Percentiles rank a stretch among this genome's conserved stretches.
phyloP scores from a whole-genome alignment of 2,113 vertebrate genomes.

The Siniperca chuatsi region DNA sequence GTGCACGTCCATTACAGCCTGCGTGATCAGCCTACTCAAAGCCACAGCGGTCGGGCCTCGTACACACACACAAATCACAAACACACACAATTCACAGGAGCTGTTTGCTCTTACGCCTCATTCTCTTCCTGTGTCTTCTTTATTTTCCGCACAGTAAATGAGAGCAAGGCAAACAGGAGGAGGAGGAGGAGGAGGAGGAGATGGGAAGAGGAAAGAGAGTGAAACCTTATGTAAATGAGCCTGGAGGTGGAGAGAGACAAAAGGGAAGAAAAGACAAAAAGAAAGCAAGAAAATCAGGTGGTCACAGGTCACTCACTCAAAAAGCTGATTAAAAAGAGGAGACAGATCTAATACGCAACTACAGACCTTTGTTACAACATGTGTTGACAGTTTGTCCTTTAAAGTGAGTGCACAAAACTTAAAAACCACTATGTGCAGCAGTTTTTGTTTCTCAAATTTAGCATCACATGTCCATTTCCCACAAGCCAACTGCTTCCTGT shows the following conservation, averaged over 20 bases:
- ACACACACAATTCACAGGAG: slow-evolving; percentile 42
- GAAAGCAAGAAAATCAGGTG: neutral
- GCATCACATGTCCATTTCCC: slow-evolving; percentile 5
- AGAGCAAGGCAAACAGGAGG: slow-evolving; percentile 38
- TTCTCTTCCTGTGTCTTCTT: slow-evolving; percentile 54
- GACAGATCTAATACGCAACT: neutral
- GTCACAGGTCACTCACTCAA: neutral
- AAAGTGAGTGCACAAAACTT: slow-evolving; percentile 13
- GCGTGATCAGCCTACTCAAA: slow-evolving; percentile 24
- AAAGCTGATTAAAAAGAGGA: neutral
- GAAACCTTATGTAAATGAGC: slow-evolving; percentile 60
- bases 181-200: neutral
- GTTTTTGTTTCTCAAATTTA: slow-evolving; percentile 1
- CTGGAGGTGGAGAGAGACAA: slow-evolving; percentile 10
- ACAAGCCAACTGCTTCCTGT: slow-evolving; percentile 8
- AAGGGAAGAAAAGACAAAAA: neutral
- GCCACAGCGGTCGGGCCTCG: neutral
- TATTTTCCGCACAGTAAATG: slow-evolving; percentile 55
- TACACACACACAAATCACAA: slow-evolving; percentile 34
- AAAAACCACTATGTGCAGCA: neutral
- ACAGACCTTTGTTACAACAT: neutral
- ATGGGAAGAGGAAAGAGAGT: slow-evolving; percentile 28
- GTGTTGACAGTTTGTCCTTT: neutral
- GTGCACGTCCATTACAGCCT: slow-evolving; percentile 27
- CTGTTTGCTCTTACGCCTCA: slow-evolving; percentile 53